Evolutionary conservation across 2,888 invertebrate species (phyloP).

Genomic region (Diadromus collaris): DNA sequence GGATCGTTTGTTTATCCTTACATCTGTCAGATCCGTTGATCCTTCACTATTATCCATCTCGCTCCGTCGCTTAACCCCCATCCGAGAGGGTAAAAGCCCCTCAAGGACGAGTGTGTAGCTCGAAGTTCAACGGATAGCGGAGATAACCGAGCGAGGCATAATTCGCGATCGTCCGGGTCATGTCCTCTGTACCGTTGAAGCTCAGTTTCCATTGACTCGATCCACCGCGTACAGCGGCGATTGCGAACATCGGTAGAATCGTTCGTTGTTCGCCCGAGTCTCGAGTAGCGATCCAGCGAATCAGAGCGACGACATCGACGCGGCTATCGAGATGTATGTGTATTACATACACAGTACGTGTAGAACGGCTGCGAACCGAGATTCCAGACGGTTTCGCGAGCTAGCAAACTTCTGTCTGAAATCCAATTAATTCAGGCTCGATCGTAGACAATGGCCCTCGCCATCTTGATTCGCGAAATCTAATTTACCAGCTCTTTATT

Average conservation of each 20-base stretch:
- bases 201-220: slow-evolving; percentile 23
- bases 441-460: slow-evolving; percentile 75
- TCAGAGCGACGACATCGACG: slow-evolving; percentile 33
- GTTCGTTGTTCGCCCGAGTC: slow-evolving; percentile 33
- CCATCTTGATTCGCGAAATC: slow-evolving; percentile 77
- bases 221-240: slow-evolving; percentile 28
- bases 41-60: slow-evolving; percentile 66
- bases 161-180: slow-evolving; percentile 22
- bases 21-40: slow-evolving; percentile 71
- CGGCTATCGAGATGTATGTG: slow-evolving; percentile 30
- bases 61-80: slow-evolving; percentile 32
- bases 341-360: neutral
- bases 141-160: slow-evolving; percentile 26
- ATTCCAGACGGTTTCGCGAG: slow-evolving; percentile 65
- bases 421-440: slow-evolving; percentile 77
- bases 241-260: slow-evolving; percentile 27
- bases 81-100: slow-evolving; percentile 20
- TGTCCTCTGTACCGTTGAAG: slow-evolving; percentile 21
- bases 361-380: slow-evolving; percentile 45
- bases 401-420: slow-evolving; percentile 74
- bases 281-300: slow-evolving; percentile 45
- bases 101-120: slow-evolving; percentile 25
- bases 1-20: slow-evolving; percentile 72
- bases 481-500: slow-evolving; percentile 78
- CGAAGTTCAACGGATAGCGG: slow-evolving; percentile 22